These are phyloP conservation scores for Diorhabda elongata DNA, from an alignment of 1,140 invertebrate genomes.

Conservation along the genomic window DNA sequence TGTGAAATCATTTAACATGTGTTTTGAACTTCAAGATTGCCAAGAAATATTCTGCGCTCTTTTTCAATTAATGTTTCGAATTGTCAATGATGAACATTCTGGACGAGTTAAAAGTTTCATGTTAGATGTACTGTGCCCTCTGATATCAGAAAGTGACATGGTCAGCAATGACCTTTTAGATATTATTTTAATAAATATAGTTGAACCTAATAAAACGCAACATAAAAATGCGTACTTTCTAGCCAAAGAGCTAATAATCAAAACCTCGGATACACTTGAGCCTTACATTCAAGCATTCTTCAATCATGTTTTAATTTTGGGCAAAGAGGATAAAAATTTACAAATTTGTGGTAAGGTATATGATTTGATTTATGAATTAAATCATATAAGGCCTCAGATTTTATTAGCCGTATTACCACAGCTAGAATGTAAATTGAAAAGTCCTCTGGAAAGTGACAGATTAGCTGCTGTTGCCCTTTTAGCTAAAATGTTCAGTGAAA, in stretches of 20 bases:
- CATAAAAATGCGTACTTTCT: conserved; percentile 86
- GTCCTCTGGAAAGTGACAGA: conserved; percentile 79
- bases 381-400: conserved; percentile 87
- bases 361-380: conserved; percentile 94
- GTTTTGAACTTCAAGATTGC: conserved; percentile 95
- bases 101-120: conserved; percentile 95
- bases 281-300: conserved; percentile 94
- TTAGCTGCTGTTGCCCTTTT: conserved; percentile 84
- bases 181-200: conserved; percentile 90
- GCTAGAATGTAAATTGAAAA: conserved; percentile 88
- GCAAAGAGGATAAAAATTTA: conserved; percentile 79
- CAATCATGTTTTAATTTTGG: conserved; percentile 89
- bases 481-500: conserved; percentile 95
- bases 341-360: conserved; percentile 84
- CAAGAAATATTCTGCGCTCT: conserved; percentile 94
- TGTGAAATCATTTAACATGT: conserved; percentile 99
- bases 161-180: conserved; percentile 92
- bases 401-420: conserved; percentile 87
- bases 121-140: conserved; percentile 88
- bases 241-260: conserved; percentile 86
- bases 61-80: conserved; percentile 94
- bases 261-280: conserved; percentile 87
- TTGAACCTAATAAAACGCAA: conserved; percentile 91
- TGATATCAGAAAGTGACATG: conserved; percentile 93
- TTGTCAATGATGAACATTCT: conserved; percentile 95